Evolutionary conservation across 2,113 vertebrate species (phyloP), one percentile per base, ranked within the genome.

Genomic region (Phoxinus phoxinus): DNA sequence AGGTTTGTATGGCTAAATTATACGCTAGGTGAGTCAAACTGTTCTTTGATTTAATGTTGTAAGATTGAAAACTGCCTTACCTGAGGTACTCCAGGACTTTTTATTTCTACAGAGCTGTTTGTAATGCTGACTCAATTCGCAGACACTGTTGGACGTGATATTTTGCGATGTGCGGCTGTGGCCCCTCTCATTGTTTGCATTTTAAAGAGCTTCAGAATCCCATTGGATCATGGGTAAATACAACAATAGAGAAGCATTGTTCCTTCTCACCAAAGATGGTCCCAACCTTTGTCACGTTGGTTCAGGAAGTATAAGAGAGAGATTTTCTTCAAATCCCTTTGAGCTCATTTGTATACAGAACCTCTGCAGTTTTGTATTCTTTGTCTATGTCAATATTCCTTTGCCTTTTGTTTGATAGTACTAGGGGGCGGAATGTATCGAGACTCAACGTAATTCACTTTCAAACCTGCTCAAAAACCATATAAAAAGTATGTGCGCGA

Each of bases 51-150:
- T 80, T 46, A 27, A 19, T 63, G 37, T 30, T 46, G 17, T 13
- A 41, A 41, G 76, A 61, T 27, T 44, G 1, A 30, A 80, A 79
- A n/a, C 32, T 25, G 7, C 65, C 58, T 63, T 63, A 63, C 8
- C 37, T 21, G 13, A 46, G 13, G 8, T 63, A 63, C 79, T 48
- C 79, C 1, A 3, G 9, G 44, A 27, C 15, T 0, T 81, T 69
- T 32, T 67, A 81, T 81, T 81, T 67, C 61, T 69, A 27, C 61
- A 69, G 19, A 51, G 25, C 19, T 48, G 78, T 61, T 81, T 63
- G n/a, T 69, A 81, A 51, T 69, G 61, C 79, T 81, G 79, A 81
- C 61, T 81, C 79, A 81, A 81, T 63, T 65, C 4, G 17, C 44
- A 81, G 79, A 84, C 41, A 37, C 65, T 41, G n/a, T 56, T 19